Evolutionary conservation across 1,140 invertebrate genomes (phyloP).

Genomic region (Globodera rostochiensis): DNA sequence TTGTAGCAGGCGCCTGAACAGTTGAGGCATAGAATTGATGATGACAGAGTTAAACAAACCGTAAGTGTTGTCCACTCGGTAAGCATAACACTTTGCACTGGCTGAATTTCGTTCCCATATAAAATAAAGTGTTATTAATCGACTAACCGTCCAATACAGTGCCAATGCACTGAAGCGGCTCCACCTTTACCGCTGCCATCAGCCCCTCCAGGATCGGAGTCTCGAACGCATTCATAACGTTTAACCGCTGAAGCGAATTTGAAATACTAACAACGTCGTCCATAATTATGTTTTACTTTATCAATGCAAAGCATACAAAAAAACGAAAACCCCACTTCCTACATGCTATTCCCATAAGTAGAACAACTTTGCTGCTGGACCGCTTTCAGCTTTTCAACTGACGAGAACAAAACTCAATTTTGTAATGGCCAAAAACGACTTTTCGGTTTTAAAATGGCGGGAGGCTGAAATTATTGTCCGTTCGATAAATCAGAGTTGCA

Average conservation of each 20-base stretch:
- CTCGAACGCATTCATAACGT: slow-evolving; percentile 1
- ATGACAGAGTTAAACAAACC: neutral
- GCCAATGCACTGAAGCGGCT: neutral
- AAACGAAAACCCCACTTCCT: too few relatives aligned
- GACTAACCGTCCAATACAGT: slow-evolving; percentile 7
- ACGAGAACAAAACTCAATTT: too few relatives aligned
- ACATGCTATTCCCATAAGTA: too few relatives aligned
- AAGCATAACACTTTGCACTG: neutral
- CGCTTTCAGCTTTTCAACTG: too few relatives aligned
- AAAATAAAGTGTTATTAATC: neutral
- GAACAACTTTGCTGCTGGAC: too few relatives aligned
- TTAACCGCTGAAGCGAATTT: neutral
- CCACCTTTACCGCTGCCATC: neutral
- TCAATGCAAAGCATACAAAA: too few relatives aligned
- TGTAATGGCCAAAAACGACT: too few relatives aligned
- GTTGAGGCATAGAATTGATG: too few relatives aligned
- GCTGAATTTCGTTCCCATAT: neutral
- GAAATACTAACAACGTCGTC: neutral
- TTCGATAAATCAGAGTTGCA: too few relatives aligned
- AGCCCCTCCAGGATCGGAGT: slow-evolving; percentile 4
- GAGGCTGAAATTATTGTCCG: too few relatives aligned
- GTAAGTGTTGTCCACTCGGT: slow-evolving; percentile 8
- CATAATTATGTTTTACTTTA: too few relatives aligned
- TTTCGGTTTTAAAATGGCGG: too few relatives aligned
- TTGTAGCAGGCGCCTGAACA: neutral